Base-by-base conservation (phyloP, 2,797 vertebrate genomes). In the Capromys pilorides region DNA sequence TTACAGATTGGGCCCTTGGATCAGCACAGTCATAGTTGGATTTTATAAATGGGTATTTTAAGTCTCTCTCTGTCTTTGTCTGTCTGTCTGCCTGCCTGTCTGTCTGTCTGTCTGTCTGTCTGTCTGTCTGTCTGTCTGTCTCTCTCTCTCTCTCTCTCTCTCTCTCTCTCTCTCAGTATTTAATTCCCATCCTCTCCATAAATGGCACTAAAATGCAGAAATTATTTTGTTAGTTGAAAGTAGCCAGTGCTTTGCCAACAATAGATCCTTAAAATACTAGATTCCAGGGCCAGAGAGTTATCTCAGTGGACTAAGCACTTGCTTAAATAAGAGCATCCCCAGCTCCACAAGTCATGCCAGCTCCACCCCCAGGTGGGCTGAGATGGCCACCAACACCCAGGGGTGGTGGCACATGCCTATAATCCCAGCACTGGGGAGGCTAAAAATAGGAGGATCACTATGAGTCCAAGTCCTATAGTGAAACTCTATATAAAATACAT, bases 221-320 rank as follows among this genome's bases (percentile, higher is more conserved):
- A 24, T 19, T 31, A 31, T 78, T 93, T 66, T 33, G 28, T 88
- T 92, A 80, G 71, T 45, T 57, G 24, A 83, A 82, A 18, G 54
- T 14, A 39, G 26, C 57, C 80, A 87, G 36, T 26, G 12, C 33
- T 19, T 81, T 67, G 2, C n/a, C 21, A 79, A 93, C 24, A 77
- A 62, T 13, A 88, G 45, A 54, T 78, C 64, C 94, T 94, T 93
- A 79, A 93, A 84, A 81, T 51, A 51, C 39, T 39, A 24, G 71
- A 21, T n/a, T 64, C 45, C 54, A 57, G 54, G 16, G 16, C 2
- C 14, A 57, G 54, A 57, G 16, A 57, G 54, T 2, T 57, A 57
- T 14, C 54, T 57, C 54, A 57, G 54, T 14, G 16, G 14, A 57
- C 54, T 57, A 18, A 57, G 54, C 16, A 57, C 54, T 18, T 57